Evolutionary conservation across 2,888 invertebrate genomes (phyloP).

Genomic region (Cerceris rybyensis): DNA sequence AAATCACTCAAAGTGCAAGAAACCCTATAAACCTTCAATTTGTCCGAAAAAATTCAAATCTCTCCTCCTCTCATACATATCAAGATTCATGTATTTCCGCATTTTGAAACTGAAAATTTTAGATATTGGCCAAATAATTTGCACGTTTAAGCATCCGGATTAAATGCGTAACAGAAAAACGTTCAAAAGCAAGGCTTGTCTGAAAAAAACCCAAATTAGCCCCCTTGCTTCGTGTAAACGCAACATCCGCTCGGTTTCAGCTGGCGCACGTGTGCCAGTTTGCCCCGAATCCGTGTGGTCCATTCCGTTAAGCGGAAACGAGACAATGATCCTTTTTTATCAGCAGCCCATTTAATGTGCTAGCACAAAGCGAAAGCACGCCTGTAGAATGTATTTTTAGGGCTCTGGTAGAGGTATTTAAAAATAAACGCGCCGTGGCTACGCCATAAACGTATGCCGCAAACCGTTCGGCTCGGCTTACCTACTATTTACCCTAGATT

Average conservation of each 20-base stretch:
- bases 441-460: slow-evolving; percentile 30
- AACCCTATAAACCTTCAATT: no score
- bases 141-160: no score
- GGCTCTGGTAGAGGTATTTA: slow-evolving; percentile 27
- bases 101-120: no score
- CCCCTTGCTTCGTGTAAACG: slow-evolving; percentile 8
- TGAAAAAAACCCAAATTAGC: no score
- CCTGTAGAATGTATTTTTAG: slow-evolving; percentile 50
- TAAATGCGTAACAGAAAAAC: no score
- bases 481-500: slow-evolving; percentile 31
- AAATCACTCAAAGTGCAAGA: no score
- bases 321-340: slow-evolving; percentile 31
- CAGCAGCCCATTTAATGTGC: slow-evolving; percentile 21
- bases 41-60: no score
- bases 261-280: slow-evolving; percentile 19
- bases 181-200: no score
- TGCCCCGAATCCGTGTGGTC: slow-evolving; percentile 29
- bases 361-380: slow-evolving; percentile 23
- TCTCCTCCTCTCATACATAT: no score
- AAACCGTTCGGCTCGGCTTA: slow-evolving; percentile 8
- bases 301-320: slow-evolving; percentile 27
- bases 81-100: no score
- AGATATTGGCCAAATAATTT: no score
- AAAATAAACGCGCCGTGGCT: slow-evolving; percentile 44
- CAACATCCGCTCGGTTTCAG: slow-evolving; percentile 23